Conservation (phyloP, 2,888 invertebrate genomes). For the Apotomis turbidana region DNA sequence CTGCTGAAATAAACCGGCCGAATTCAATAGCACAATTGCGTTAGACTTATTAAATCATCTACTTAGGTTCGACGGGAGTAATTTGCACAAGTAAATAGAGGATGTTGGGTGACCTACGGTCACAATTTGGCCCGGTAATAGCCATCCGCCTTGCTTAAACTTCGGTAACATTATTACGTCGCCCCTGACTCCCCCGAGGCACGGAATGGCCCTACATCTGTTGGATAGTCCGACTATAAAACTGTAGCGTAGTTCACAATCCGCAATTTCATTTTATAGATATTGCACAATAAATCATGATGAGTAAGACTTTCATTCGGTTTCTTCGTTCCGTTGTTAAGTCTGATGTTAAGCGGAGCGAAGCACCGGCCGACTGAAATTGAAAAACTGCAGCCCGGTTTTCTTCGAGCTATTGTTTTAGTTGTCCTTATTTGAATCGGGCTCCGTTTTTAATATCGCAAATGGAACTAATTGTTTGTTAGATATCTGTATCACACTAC, state of each 20-base stretch:
- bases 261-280: conserved; percentile 73
- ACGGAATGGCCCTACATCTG: conserved; percentile 74
- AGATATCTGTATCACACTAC: conserved; percentile 54
- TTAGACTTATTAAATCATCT: conserved; percentile 68
- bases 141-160: conserved; percentile 75
- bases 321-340: conserved; percentile 57
- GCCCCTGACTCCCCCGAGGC: conserved; percentile 74
- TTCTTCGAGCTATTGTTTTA: conserved; percentile 60
- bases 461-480: conserved; percentile 56
- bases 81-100: conserved; percentile 72
- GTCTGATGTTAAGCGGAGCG: conserved; percentile 51
- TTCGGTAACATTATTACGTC: conserved; percentile 77
- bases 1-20: conserved; percentile 49
- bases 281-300: conserved; percentile 70
- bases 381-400: conserved; percentile 66
- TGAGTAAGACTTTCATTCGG: conserved; percentile 59
- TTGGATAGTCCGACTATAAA: conserved; percentile 70
- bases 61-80: conserved; percentile 70
- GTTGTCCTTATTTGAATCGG: conserved; percentile 54
- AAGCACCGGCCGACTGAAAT: conserved; percentile 57
- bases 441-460: conserved; percentile 56
- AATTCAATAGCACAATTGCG: conserved; percentile 48
- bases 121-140: conserved; percentile 72
- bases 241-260: conserved; percentile 70
- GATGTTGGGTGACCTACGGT: conserved; percentile 71